Evolutionary conservation across 53 echinoderm and acorn worm genomes (phyloP), one percentile per base, ranked within the genome.

Genomic region (Crossaster papposus): DNA sequence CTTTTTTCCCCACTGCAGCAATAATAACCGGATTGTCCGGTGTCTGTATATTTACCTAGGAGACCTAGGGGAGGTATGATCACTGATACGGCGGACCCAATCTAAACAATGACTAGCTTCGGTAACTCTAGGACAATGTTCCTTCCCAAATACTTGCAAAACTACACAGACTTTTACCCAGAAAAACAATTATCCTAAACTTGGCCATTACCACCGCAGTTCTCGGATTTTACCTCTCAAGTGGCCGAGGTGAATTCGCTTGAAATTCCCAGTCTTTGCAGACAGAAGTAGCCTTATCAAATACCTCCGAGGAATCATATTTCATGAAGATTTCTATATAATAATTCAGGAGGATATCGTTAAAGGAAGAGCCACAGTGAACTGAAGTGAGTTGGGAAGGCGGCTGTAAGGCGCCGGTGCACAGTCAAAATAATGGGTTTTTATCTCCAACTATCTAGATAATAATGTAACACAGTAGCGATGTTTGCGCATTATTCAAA

Each of bases 101-200:
- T 54, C 73, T 14, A 85, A 81, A 31, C 55, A 72, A 18, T 30
- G 30, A 52, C 35, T 34, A 29, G 9, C 54, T 85, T 73, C 85
- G 31, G 85, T 72, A 32, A 72, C 70, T 22, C 71, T 71, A 20
- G 14, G 11, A 44, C 44, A 9, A 9, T 44, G 9, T 58, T 4
- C 15, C 14, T 71, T 5, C 70, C 2, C 38, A 0, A 5, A 8
- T 53, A 26, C 1, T 58, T 18, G 7, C 7, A 34, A n/a, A 18
- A 30, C 44, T 44, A 18, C 35, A 18, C 36, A 14, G 78, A 78
- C 12, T 0, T n/a, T 58, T 80, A 55, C 58, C 17, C 3, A 18
- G 22, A 58, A 58, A 80, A 58, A 80, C 30, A 54, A 80, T 80
- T 80, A 80, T 80, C 9, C 80, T 22, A 78, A 30, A 50, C 80